phyloP scores from a whole-genome alignment of 2,888 invertebrate species.

The Lysandra bellargus region DNA sequence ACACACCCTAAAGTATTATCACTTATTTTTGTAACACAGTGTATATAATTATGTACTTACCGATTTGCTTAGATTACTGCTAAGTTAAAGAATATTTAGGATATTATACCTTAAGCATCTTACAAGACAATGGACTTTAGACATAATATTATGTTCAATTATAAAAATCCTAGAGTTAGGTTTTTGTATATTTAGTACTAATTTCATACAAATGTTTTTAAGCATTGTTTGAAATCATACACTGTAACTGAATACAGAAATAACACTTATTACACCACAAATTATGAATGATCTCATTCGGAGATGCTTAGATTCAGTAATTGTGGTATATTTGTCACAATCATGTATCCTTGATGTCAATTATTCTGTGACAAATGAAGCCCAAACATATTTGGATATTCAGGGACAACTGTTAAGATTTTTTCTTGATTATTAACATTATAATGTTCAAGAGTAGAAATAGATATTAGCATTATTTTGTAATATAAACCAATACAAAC shows the following conservation, averaged over 20 bases:
- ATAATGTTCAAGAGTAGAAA: no score
- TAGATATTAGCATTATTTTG: no score
- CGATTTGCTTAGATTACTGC: not conserved
- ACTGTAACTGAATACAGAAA: not conserved
- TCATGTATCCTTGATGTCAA: constrained; percentile 22
- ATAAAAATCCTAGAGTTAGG: no score
- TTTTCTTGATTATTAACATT: no score
- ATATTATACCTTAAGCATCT: no score
- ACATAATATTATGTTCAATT: no score
- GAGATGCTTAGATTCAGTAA: not conserved
- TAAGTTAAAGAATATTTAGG: not conserved
- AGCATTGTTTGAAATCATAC: not conserved
- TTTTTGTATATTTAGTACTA: no score
- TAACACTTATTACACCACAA: not conserved
- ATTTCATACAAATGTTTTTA: not conserved
- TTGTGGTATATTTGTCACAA: constrained; percentile 19
- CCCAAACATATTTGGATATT: not conserved
- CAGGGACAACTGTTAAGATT: no score
- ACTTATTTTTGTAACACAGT: no score
- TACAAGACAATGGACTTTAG: no score
- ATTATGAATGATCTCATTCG: not conserved
- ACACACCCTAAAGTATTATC: no score
- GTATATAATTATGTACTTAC: not conserved
- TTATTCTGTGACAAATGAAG: not conserved
- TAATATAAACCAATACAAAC: no score